phyloP scores from a whole-genome alignment of 2,113 vertebrate genomes.

The Serinus canaria region DNA sequence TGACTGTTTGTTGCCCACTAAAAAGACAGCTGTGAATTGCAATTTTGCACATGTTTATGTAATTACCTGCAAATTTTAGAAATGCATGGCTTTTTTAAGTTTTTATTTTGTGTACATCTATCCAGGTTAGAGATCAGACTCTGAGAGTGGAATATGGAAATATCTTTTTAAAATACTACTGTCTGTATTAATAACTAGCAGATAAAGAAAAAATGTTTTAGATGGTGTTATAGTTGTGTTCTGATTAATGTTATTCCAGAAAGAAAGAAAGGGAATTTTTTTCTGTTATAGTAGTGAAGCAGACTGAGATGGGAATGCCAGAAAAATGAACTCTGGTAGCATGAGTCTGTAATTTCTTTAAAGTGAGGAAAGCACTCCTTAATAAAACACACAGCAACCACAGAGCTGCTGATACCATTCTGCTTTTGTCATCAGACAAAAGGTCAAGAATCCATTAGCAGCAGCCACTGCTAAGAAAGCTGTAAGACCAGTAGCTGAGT shows the following conservation, averaged over 20 bases:
- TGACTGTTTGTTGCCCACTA: background rate
- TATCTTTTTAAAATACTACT: background rate
- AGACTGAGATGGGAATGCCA: background rate
- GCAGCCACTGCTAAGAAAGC: background rate
- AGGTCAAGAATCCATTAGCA: background rate
- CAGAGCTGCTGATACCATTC: background rate
- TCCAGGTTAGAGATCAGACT: background rate
- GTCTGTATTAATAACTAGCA: background rate
- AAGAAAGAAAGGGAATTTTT: background rate
- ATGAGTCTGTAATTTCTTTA: background rate
- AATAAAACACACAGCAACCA: background rate
- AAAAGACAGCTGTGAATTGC: background rate
- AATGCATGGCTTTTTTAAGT: background rate
- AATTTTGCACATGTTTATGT: background rate
- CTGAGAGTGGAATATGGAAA: background rate
- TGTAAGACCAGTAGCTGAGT: background rate
- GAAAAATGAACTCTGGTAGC: background rate
- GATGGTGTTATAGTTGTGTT: background rate
- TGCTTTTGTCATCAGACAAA: background rate
- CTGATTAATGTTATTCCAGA: background rate
- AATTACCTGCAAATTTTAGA: background rate
- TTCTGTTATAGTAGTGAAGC: background rate
- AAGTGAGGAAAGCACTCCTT: background rate
- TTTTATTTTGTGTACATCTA: background rate
- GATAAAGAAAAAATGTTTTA: background rate